These are phyloP conservation scores for Drosophila willistoni DNA, from an alignment of 1,140 invertebrate genomes.

Conservation along the genomic window DNA sequence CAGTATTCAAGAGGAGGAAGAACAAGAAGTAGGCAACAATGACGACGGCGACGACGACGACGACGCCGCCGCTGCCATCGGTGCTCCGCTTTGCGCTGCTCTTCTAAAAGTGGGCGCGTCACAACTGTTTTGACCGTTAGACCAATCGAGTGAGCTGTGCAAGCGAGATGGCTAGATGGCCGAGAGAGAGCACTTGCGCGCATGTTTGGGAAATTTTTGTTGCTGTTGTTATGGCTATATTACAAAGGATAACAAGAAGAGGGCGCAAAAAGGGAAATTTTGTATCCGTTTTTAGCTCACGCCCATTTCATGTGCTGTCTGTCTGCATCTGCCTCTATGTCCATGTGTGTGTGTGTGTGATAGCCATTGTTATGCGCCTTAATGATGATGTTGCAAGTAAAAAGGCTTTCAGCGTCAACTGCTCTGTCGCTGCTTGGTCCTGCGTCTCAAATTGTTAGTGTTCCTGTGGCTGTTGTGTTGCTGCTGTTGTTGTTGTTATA, in stretches of 20 bases:
- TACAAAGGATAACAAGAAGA: conserved; percentile 13
- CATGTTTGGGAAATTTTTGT: conserved; percentile 53
- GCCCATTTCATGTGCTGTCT: conserved; percentile 52
- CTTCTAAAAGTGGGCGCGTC: conserved; percentile 56
- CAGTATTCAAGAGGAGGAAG: neutral
- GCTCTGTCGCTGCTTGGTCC: conserved; percentile 15
- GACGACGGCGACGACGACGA: conserved; percentile 16
- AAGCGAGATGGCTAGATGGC: conserved; percentile 42
- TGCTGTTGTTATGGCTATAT: neutral
- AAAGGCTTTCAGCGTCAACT: conserved; percentile 55
- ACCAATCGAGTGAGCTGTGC: conserved; percentile 51
- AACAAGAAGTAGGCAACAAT: neutral
- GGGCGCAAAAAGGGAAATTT: conserved; percentile 54
- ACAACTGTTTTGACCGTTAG: conserved; percentile 17
- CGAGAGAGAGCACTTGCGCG: conserved; percentile 34
- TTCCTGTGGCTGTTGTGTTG: neutral
- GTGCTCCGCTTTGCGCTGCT: neutral
- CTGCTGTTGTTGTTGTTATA: conserved; percentile 43
- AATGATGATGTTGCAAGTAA: conserved; percentile 79
- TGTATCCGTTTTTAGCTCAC: conserved; percentile 35
- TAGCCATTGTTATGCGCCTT: conserved; percentile 73
- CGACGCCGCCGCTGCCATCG: conserved; percentile 1
- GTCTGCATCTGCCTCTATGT: conserved; percentile 23
- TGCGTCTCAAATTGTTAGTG: neutral
- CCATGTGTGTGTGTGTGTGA: conserved; percentile 29